These are phyloP conservation scores for Unio pictorum DNA, from an alignment of 2,888 invertebrate genomes.

Conservation along the genomic window DNA sequence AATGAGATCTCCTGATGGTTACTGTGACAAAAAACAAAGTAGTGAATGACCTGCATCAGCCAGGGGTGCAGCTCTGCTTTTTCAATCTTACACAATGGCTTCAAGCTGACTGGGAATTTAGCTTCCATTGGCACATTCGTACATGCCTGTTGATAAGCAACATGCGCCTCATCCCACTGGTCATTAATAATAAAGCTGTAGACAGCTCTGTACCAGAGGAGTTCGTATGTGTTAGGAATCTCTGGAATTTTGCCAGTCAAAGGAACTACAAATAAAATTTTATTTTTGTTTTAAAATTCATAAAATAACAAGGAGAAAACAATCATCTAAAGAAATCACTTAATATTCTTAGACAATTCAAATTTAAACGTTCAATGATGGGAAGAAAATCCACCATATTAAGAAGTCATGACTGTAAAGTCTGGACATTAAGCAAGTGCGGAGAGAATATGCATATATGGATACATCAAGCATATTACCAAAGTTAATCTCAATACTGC, in stretches of 20 bases:
- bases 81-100: constrained; percentile 35
- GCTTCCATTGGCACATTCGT: constrained; percentile 2
- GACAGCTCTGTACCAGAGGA: constrained; percentile 40
- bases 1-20: constrained; percentile 40
- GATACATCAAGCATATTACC: neutral
- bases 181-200: constrained; percentile 33
- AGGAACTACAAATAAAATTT: too few species aligned
- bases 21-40: constrained; percentile 34
- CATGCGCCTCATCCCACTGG: constrained; percentile 26
- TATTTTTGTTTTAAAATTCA: too few species aligned
- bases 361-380: too few species aligned
- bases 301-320: too few species aligned
- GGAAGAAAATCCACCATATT: constrained; percentile 1
- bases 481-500: too few species aligned
- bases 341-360: too few species aligned
- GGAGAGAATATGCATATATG: neutral
- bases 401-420: neutral
- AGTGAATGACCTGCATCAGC: constrained; percentile 33
- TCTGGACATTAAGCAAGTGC: neutral
- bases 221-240: constrained; percentile 21
- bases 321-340: too few species aligned
- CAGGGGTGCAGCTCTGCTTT: constrained; percentile 15
- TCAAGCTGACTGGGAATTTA: constrained; percentile 21
- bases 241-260: constrained; percentile 5
- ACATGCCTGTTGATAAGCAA: constrained; percentile 30